Evolutionary conservation across 2,888 invertebrate genomes (phyloP).

Genomic region (Andrena praecox): DNA sequence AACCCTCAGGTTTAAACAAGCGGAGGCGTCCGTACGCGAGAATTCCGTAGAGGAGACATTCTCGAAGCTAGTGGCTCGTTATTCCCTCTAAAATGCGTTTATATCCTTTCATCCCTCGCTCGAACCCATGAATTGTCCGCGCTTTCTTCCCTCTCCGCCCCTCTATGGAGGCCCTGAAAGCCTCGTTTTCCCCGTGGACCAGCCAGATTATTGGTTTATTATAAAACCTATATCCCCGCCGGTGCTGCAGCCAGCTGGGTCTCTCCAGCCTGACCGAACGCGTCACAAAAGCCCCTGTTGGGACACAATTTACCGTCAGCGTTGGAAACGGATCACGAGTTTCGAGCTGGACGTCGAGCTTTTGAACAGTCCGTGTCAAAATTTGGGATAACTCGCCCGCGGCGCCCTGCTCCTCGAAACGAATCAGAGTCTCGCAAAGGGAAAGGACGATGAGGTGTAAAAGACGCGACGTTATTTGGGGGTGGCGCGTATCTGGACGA

Average conservation of each 20-base stretch:
- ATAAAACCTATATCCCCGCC: constrained; percentile 69
- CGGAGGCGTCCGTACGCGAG: neutral
- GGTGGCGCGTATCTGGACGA: neutral
- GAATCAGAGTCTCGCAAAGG: constrained; percentile 3
- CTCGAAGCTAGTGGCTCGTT: constrained; percentile 53
- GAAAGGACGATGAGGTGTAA: neutral
- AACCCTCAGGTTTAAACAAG: constrained; percentile 43
- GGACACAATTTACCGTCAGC: constrained; percentile 15
- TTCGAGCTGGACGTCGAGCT: neutral
- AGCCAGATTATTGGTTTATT: constrained; percentile 74
- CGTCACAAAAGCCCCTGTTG: constrained; percentile 39
- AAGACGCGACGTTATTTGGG: constrained; percentile 4
- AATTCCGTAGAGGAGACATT: constrained; percentile 13
- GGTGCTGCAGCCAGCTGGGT: constrained; percentile 45
- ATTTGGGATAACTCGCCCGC: neutral
- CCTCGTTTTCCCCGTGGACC: constrained; percentile 59
- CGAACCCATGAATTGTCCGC: constrained; percentile 51
- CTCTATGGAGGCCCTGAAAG: constrained; percentile 52
- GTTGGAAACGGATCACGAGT: neutral
- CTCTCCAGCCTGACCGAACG: constrained; percentile 34
- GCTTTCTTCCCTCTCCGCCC: constrained; percentile 34
- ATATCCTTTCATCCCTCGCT: constrained; percentile 63
- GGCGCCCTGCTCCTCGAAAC: neutral
- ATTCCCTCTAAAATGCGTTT: constrained; percentile 63
- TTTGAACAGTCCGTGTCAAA: neutral